Percentiles rank a stretch among this genome's conserved stretches.
phyloP scores from a whole-genome alignment of 2,888 invertebrate genomes.

The Leptopterna dolabrata region DNA sequence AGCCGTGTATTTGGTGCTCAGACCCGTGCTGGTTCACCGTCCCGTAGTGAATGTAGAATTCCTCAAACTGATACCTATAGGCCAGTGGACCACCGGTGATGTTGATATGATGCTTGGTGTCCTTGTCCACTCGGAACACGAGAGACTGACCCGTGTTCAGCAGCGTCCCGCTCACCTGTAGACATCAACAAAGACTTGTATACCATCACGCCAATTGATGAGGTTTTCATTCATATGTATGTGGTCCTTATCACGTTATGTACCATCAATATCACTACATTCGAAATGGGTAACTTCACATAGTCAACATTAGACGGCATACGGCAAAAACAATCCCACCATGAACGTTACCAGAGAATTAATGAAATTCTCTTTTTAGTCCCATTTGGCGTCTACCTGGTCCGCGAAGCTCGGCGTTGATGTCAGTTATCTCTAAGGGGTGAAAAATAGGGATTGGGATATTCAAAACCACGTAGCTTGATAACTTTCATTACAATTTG shows the following conservation, averaged over 20 bases:
- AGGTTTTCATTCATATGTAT: background rate
- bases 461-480: too few relatives aligned
- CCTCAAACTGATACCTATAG: slow-evolving; percentile 94
- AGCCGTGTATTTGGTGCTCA: slow-evolving; percentile 94
- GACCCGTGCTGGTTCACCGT: slow-evolving; percentile 90
- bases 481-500: too few relatives aligned
- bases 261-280: background rate
- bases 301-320: too few relatives aligned
- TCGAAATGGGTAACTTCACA: too few relatives aligned
- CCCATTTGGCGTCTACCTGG: too few relatives aligned
- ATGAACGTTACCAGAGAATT: too few relatives aligned
- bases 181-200: slow-evolving; percentile 50
- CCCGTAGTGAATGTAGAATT: slow-evolving; percentile 96
- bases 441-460: too few relatives aligned
- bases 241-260: background rate
- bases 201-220: background rate
- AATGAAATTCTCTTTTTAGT: too few relatives aligned
- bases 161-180: slow-evolving; percentile 86
- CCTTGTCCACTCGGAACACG: slow-evolving; percentile 90
- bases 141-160: slow-evolving; percentile 95
- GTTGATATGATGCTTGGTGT: slow-evolving; percentile 90
- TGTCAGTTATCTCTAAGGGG: too few relatives aligned
- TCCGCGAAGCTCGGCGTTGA: too few relatives aligned
- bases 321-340: too few relatives aligned
- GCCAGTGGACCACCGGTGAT: slow-evolving; percentile 96